Evolutionary conservation across 2,888 invertebrate genomes (phyloP).

Genomic region (Hypsopygia costalis): DNA sequence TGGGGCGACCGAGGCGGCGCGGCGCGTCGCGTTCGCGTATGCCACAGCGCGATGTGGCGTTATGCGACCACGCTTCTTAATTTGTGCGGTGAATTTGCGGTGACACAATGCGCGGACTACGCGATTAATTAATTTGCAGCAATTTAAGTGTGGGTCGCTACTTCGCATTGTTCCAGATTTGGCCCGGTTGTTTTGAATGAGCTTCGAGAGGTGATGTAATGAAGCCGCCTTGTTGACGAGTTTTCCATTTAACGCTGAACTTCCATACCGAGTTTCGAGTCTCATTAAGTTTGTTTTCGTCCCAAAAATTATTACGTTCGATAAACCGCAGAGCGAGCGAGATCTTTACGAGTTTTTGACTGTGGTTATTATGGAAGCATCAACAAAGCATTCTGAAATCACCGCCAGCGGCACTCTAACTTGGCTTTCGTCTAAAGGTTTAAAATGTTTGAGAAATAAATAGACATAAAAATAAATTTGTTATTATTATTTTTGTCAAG

Average conservation of each 20-base stretch:
- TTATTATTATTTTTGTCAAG: no score
- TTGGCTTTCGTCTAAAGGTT: neutral
- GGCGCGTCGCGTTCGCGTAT: neutral
- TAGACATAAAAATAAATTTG: no score
- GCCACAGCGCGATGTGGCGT: no score
- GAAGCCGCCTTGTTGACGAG: conserved; percentile 22
- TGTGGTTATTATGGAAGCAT: neutral
- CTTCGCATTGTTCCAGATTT: conserved; percentile 23
- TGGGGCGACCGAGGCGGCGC: conserved; percentile 4
- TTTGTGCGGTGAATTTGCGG: conserved; percentile 26
- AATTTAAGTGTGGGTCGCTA: conserved; percentile 27
- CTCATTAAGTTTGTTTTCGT: conserved; percentile 21
- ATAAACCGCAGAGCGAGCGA: conserved; percentile 15
- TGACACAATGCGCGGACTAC: conserved; percentile 26
- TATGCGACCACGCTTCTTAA: conserved; percentile 21
- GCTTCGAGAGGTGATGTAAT: conserved; percentile 23
- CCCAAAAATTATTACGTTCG: conserved; percentile 15
- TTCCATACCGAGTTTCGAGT: conserved; percentile 13
- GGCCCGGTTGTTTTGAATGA: conserved; percentile 31
- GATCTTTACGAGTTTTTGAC: conserved; percentile 15
- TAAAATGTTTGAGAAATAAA: no score
- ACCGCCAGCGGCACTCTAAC: neutral
- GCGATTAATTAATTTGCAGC: conserved; percentile 38
- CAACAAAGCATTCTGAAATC: neutral
- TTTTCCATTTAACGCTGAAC: conserved; percentile 26